Conservation (phyloP, 2,113 vertebrate genomes). For the Elaphurus davidianus region DNA sequence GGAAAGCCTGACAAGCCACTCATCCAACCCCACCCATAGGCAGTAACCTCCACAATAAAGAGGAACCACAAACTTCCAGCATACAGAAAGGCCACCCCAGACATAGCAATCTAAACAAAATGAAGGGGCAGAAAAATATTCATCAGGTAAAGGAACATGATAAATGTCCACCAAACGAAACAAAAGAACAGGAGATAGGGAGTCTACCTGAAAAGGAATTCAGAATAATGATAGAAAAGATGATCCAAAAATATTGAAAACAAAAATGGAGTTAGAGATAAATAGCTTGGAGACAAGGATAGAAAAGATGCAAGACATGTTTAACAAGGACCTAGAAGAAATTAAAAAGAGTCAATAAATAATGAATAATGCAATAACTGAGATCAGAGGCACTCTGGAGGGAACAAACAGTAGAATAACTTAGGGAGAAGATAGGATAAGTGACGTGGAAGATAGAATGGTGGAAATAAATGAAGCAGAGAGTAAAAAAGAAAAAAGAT, state of each 20-base stretch:
- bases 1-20: neutral
- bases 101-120: neutral
- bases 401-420: neutral
- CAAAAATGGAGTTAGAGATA: neutral
- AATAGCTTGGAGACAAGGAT: neutral
- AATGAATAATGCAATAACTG: neutral
- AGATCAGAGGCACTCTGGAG: neutral
- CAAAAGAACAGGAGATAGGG: neutral
- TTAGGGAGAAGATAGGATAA: neutral
- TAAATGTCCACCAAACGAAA: neutral
- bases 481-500: neutral
- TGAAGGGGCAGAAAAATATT: neutral
- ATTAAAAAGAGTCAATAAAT: neutral
- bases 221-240: neutral
- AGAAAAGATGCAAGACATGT: neutral
- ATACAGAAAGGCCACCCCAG: neutral
- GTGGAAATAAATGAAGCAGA: neutral
- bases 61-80: neutral
- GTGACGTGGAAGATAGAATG: neutral
- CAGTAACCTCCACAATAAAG: neutral
- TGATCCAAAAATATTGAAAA: neutral
- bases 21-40: neutral
- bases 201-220: neutral
- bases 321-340: neutral
- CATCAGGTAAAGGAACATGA: neutral